phyloP scores from a whole-genome alignment of 1,140 invertebrate genomes.

The Cryptotermes secundus region DNA sequence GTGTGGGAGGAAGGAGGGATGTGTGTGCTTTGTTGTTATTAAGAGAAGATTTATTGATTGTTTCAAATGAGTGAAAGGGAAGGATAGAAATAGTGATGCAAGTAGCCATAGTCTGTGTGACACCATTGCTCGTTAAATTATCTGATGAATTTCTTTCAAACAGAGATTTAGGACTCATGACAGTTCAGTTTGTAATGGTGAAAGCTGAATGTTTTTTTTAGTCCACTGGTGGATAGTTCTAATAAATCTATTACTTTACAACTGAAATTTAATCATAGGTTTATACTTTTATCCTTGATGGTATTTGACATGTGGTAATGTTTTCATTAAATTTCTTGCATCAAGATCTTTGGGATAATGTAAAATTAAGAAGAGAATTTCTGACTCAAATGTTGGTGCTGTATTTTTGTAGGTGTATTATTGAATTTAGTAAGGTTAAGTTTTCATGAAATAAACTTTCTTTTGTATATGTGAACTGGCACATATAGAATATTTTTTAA shows the following conservation, averaged over 20 bases:
- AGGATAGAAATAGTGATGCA: neutral
- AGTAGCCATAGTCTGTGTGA: neutral
- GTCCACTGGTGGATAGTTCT: neutral
- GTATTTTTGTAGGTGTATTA: neutral
- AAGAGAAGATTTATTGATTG: slow-evolving; percentile 1
- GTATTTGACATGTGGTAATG: neutral
- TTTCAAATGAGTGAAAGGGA: slow-evolving; percentile 8
- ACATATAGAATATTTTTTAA: neutral
- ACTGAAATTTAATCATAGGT: neutral
- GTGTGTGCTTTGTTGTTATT: slow-evolving; percentile 1
- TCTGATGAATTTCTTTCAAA: neutral
- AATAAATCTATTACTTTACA: neutral
- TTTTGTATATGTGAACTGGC: neutral
- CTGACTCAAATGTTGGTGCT: slow-evolving; percentile 7
- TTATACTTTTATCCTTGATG: neutral
- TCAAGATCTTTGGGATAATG: neutral
- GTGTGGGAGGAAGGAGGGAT: neutral
- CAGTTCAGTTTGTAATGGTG: neutral
- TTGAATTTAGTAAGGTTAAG: neutral
- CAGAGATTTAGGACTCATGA: neutral
- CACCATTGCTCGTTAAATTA: neutral
- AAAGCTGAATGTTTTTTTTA: neutral
- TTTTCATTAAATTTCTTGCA: neutral
- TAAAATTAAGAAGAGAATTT: neutral
- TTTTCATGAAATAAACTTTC: neutral